Percentiles rank a stretch among this genome's conserved stretches.
These are phyloP conservation scores for Chamaea fasciata DNA, from an alignment of 2,113 vertebrate species.

Conservation along the genomic window DNA sequence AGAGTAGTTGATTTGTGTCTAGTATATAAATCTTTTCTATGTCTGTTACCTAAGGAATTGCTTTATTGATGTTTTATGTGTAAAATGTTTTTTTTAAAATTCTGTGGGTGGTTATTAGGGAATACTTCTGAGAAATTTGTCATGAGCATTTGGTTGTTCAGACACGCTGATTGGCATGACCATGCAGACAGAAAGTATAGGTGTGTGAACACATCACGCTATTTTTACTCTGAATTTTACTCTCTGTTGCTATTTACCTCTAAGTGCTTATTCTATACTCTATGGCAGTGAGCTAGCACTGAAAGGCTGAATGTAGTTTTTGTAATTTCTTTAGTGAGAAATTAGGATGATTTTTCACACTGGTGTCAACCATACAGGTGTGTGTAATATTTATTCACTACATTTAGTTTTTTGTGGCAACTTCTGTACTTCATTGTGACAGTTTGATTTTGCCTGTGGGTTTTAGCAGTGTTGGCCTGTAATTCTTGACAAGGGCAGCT, in stretches of 20 bases:
- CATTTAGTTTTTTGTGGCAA: not conserved
- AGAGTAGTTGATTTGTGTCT: not conserved
- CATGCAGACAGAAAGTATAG: not conserved
- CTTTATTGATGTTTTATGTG: not conserved
- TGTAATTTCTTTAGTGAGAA: not conserved
- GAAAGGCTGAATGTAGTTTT: not conserved
- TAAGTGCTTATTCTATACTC: not conserved
- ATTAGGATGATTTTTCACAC: not conserved
- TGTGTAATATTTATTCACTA: not conserved
- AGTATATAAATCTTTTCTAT: not conserved
- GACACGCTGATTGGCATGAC: not conserved
- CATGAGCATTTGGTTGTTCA: not conserved
- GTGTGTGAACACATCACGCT: not conserved
- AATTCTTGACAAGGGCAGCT: not conserved
- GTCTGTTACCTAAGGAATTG: not conserved
- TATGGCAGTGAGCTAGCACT: not conserved
- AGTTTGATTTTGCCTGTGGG: not conserved
- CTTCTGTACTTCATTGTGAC: not conserved
- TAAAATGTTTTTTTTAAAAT: not conserved
- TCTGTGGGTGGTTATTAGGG: not conserved
- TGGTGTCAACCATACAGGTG: fast-evolving
- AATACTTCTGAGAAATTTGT: not conserved
- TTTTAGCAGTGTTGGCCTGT: not conserved
- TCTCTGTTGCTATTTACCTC: not conserved
- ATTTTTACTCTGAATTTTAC: not conserved